Conservation (phyloP, 1,140 invertebrate species). For the Plutomurus gul region DNA sequence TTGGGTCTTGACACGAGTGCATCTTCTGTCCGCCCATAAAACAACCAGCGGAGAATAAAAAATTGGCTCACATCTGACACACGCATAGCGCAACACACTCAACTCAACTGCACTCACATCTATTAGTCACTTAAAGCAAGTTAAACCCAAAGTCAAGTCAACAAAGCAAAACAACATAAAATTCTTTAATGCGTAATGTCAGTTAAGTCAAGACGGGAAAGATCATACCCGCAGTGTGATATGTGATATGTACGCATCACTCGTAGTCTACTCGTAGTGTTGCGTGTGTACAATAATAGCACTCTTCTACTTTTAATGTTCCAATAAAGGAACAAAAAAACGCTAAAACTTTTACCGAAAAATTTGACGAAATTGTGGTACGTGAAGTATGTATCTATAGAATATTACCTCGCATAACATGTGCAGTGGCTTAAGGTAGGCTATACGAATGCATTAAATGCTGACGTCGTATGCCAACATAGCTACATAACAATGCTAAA, state of each 20-base stretch:
- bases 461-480: no score
- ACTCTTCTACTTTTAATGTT: conserved; percentile 18
- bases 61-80: conserved; percentile 22
- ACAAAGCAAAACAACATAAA: conserved; percentile 27
- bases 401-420: no score
- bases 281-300: no score
- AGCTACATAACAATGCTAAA: no score
- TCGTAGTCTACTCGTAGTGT: no score
- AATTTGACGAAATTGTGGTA: background rate
- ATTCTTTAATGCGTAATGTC: conserved; percentile 20
- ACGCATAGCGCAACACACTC: background rate
- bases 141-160: background rate
- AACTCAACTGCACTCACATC: background rate
- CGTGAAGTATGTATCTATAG: no score
- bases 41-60: conserved; percentile 16
- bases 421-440: no score
- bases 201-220: conserved; percentile 2
- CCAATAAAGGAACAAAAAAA: conserved; percentile 26
- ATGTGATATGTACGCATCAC: no score
- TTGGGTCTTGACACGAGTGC: conserved; percentile 13
- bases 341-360: conserved; percentile 6
- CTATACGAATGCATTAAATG: no score
- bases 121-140: conserved; percentile 22
- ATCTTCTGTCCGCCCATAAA: conserved; percentile 28
- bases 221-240: background rate